These are phyloP conservation scores for Euleptes europaea DNA, from an alignment of 2,113 vertebrate species.

Conservation along the genomic window DNA sequence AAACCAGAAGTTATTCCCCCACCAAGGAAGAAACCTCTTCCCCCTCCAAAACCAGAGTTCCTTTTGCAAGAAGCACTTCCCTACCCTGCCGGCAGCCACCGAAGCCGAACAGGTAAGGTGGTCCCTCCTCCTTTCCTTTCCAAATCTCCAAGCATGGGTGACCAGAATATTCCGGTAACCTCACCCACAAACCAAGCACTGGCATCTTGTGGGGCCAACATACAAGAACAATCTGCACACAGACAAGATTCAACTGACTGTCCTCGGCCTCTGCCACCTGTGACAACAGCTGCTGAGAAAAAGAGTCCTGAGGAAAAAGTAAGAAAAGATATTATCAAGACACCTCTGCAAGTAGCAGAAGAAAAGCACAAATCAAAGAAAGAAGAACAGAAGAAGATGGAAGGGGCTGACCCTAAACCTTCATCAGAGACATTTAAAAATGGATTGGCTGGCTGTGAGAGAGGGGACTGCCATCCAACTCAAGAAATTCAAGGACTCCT, in stretches of 20 bases:
- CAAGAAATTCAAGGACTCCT: conserved; percentile 61
- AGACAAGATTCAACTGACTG: neutral
- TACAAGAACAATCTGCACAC: neutral
- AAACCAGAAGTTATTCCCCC: conserved; percentile 69
- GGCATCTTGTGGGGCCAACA: neutral
- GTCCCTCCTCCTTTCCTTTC: conserved; percentile 31
- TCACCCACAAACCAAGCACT: neutral
- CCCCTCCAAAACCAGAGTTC: conserved; percentile 73
- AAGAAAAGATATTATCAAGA: conserved; percentile 40
- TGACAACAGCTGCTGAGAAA: conserved; percentile 15
- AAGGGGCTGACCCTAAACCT: conserved; percentile 9
- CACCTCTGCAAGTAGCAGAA: conserved; percentile 63
- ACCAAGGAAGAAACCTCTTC: conserved; percentile 64
- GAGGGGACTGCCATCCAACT: neutral
- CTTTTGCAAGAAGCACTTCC: conserved; percentile 45
- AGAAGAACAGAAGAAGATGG: conserved; percentile 32
- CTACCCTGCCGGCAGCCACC: conserved; percentile 24
- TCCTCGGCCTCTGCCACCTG: conserved; percentile 4
- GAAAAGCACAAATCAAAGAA: conserved; percentile 57
- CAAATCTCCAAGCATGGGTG: conserved; percentile 20
- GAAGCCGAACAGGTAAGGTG: conserved; percentile 43
- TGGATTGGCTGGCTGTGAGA: conserved; percentile 18
- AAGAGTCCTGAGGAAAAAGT: conserved; percentile 26
- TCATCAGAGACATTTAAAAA: conserved; percentile 35
- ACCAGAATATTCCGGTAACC: conserved; percentile 22